These are phyloP conservation scores for Aphelinus atriplicis DNA, from an alignment of 1,140 invertebrate genomes.

Conservation along the genomic window DNA sequence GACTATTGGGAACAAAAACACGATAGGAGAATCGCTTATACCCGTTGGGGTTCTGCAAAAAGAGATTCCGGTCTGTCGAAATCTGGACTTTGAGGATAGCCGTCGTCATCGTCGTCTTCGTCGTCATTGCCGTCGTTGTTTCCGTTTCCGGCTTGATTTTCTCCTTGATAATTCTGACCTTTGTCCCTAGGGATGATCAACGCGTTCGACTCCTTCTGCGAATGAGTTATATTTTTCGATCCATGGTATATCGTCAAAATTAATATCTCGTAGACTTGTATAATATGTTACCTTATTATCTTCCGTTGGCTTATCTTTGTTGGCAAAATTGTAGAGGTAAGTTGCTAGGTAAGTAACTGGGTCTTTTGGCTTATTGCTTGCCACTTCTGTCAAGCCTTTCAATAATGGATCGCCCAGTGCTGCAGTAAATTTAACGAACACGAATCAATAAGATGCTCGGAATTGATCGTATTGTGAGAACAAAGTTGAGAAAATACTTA, in stretches of 20 bases:
- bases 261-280: too few relatives aligned
- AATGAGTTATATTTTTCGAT: too few relatives aligned
- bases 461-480: too few relatives aligned
- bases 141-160: background rate
- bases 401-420: slow-evolving; percentile 87
- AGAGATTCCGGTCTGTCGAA: slow-evolving; percentile 69
- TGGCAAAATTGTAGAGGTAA: slow-evolving; percentile 81
- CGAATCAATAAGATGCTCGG: background rate
- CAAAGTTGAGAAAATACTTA: slow-evolving; percentile 63
- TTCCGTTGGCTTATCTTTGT: slow-evolving; percentile 61
- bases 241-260: too few relatives aligned
- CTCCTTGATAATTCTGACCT: background rate
- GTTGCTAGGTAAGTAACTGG: slow-evolving; percentile 84
- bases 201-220: slow-evolving; percentile 14
- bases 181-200: slow-evolving; percentile 14
- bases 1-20: background rate
- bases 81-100: slow-evolving; percentile 54
- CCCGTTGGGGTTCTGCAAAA: slow-evolving; percentile 71
- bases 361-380: slow-evolving; percentile 81
- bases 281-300: background rate
- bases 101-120: slow-evolving; percentile 56
- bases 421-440: slow-evolving; percentile 58
- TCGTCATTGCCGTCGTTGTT: slow-evolving; percentile 49
- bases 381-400: slow-evolving; percentile 86
- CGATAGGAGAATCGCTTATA: slow-evolving; percentile 50